Evolutionary conservation across 2,797 vertebrate genomes (phyloP), one percentile per base, ranked within the genome.

Genomic region (Cossypha caffra): DNA sequence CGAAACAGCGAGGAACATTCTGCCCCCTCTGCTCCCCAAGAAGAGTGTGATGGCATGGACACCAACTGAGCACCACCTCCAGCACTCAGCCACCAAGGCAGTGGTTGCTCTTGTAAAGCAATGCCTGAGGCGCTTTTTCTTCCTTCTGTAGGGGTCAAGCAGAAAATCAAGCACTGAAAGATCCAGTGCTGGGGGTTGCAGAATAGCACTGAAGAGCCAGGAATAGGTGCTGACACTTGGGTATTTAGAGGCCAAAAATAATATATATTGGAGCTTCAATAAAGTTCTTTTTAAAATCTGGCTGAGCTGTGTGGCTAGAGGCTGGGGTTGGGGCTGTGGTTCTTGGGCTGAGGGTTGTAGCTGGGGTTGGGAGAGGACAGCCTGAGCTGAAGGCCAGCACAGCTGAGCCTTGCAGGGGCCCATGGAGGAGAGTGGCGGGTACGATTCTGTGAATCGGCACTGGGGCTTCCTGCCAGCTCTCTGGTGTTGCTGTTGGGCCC

Each of bases 21-120:
- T 73, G 66, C 86, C 93, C 76, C 91, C 33, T 73, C 95, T 93
- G 87, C 88, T 86, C 85, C 87, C 63, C 90, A 92, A 1, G 98
- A 96, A 83, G 97, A 98, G n/a, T 96, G 96, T 20, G 98, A 97
- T 5, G 68, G 95, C 96, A 98, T 98, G 98, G 98, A 98, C 87
- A 98, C 98, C 96, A 98, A 98, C 96, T 98, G 95, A 97, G 9
- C 78, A 79, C 62, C 51, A 43, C 61, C 82, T 88, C 71, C 84
- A 26, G 72, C 61, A 5, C 79, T 19, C 1, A 8, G 86, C 84
- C 80, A 86, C 74, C 66, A 3, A 42, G 23, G 59, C 80, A n/a
- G 78, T 26, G 7, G 66, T 79, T 33, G 31, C 87, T 93, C 58
- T 91, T 93, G 25, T 91, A 83, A 84, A 87, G 89, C 90, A 40